Base-by-base conservation (phyloP, 2,888 invertebrate species). In the Agrotis clavis region DNA sequence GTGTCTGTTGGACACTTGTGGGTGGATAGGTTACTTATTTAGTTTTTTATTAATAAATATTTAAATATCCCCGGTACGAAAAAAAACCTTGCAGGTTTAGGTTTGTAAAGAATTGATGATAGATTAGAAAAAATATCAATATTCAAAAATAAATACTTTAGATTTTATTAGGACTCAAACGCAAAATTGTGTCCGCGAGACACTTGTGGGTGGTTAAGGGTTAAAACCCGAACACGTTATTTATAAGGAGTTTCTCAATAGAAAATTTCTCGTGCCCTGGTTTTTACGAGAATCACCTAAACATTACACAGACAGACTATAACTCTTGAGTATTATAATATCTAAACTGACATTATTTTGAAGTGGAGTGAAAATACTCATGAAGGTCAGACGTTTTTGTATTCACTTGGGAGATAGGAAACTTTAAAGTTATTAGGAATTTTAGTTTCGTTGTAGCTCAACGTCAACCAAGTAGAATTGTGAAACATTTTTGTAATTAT, bases 201-300 rank as follows among this genome's bases (percentile, higher is more conserved):
- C n/a, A n/a, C n/a, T n/a, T n/a, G n/a, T n/a, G n/a, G n/a, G n/a
- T n/a, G n/a, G n/a, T n/a, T n/a, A n/a, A n/a, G n/a, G n/a, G n/a
- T n/a, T n/a, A 71, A 71, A 81, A 71, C 59, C 69, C 11, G 30
- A 73, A 82, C 53, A 80, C 60, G 57, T 69, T 62, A 73, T 57
- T 67, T 65, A 50, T 53, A 71, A 66, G 66, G 35, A 80, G 35
- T 48, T 64, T 51, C 51, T 65, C 30, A 65, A 70, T 83, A 54
- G 50, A 70, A 80, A 69, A 74, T 67, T 25, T 60, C 65, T 45
- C 25, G 21, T 7, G 30, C 16, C 19, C 62, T 47, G n/a, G 53
- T 69, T 79, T 57, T 83, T 53, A 54, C 21, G 65, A 63, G n/a
- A 66, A 66, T 19, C 45, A 57, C 48, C 21, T 35, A 57, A 9